Evolutionary conservation across 1,140 invertebrate species (phyloP).

Genomic region (Drosophila arawakana): DNA sequence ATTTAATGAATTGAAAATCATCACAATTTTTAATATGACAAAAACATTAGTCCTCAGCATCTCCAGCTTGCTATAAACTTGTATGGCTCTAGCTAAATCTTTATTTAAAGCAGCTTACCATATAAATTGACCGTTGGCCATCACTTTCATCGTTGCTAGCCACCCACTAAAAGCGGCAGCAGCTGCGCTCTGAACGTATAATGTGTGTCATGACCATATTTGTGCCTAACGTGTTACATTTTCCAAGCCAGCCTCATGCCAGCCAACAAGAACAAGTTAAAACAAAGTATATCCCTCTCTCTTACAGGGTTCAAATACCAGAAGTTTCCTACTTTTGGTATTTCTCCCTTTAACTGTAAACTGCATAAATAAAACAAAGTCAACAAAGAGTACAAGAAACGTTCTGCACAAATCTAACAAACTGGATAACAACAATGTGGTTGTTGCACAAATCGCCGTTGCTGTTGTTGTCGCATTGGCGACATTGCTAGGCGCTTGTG

Average conservation of each 20-base stretch:
- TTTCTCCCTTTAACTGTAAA: constrained; percentile 69
- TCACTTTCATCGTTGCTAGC: constrained; percentile 7
- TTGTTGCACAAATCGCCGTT: constrained; percentile 36
- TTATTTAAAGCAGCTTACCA: not conserved
- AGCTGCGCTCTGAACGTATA: constrained; percentile 8
- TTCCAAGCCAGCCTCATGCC: constrained; percentile 39
- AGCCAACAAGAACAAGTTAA: constrained; percentile 36
- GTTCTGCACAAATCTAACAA: constrained; percentile 38
- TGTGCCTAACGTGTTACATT: constrained; percentile 58
- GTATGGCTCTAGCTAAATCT: not conserved
- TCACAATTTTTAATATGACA: too few species aligned
- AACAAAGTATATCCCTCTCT: not conserved
- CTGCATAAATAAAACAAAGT: constrained; percentile 77
- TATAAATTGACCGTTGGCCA: not conserved
- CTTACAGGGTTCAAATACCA: constrained; percentile 30
- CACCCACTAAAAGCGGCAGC: constrained; percentile 27
- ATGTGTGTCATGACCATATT: constrained; percentile 69
- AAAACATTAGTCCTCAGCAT: too few species aligned
- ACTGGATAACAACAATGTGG: constrained; percentile 61
- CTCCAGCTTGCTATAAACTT: too few species aligned
- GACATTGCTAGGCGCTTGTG: constrained; percentile 73
- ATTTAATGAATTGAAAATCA: too few species aligned
- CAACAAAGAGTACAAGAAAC: constrained; percentile 44
- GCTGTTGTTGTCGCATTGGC: constrained; percentile 52
- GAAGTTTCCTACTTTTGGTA: constrained; percentile 27